Evolutionary conservation across 2,888 invertebrate genomes (phyloP), one percentile per base, ranked within the genome.

Genomic region (Ligdia adustata): DNA sequence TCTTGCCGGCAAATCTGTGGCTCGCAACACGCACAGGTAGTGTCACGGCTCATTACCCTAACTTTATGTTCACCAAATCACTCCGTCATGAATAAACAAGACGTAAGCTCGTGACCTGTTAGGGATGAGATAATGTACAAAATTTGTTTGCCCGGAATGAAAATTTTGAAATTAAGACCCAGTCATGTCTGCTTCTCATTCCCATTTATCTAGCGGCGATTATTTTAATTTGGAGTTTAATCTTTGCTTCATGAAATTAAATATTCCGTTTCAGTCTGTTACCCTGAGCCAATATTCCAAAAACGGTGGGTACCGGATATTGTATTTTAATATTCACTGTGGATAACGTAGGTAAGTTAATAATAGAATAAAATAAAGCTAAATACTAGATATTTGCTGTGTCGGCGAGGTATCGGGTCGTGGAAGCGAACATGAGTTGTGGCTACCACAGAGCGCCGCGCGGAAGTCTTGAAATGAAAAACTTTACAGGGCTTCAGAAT

Each of bases 21-120:
- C 67, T 69, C 75, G 62, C 69, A 68, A 68, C 72, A 72, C 72
- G 71, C 72, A 68, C 81, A 84, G 82, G 84, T 83, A 80, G 72
- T 75, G 79, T 77, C 74, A 79, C 74, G 79, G 70, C 74, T 82
- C 81, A 83, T 83, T 85, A 82, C 79, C 71, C 66, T 64, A 67
- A 74, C 74, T 78, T 79, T 77, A 80, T 75, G 75, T 78, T 75
- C 66, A 60, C 70, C 69, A 72, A 83, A 86, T 84, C 81, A 83
- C 76, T 78, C 67, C 64, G 56, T 69, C 68, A 73, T 77, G 72
- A 77, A 82, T 75, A 77, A 76, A 78, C 76, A 79, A 75, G 69
- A 74, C 68, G 68, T 69, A 69, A 62, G 65, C 62, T 66, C 65
- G 60, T 60, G 55, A 62, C 55, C 48, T 60, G 59, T 57, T 58